A percentile compares a stretch with the other conserved stretches of the same genome.
These are phyloP conservation scores for Distichodus sexfasciatus DNA, from an alignment of 2,797 vertebrate genomes.

Conservation along the genomic window DNA sequence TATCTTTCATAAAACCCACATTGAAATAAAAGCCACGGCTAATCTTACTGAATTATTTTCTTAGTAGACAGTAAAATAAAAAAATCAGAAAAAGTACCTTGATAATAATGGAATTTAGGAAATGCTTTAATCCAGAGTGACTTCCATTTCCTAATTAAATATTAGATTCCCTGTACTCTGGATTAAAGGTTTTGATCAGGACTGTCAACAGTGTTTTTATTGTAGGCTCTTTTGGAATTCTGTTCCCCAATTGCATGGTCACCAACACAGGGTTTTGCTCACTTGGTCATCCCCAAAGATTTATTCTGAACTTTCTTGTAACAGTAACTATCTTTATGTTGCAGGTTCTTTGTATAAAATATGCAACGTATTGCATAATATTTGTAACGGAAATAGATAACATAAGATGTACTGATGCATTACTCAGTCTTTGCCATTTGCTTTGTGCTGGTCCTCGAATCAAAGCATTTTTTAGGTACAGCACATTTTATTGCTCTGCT, in stretches of 20 bases:
- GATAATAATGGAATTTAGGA: too few relatives aligned
- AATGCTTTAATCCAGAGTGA: too few relatives aligned
- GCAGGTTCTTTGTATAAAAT: too few relatives aligned
- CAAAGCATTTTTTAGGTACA: not conserved
- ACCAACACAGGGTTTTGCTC: too few relatives aligned
- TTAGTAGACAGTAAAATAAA: not conserved
- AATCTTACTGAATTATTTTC: too few relatives aligned
- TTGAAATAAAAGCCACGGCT: not conserved
- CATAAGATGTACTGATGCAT: not conserved
- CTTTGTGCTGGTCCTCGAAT: not conserved
- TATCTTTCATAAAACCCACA: not conserved
- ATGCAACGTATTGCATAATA: not conserved
- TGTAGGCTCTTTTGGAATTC: too few relatives aligned
- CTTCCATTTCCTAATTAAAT: too few relatives aligned
- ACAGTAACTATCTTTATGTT: not conserved
- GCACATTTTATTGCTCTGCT: not conserved
- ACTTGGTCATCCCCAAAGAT: too few relatives aligned
- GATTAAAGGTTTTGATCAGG: too few relatives aligned
- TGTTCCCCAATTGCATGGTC: too few relatives aligned
- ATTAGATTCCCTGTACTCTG: too few relatives aligned
- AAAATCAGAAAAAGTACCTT: not conserved
- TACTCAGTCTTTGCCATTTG: not conserved
- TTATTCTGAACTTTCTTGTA: not conserved
- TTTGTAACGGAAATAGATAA: slow-evolving; percentile 7
- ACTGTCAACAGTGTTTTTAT: too few relatives aligned